Evolutionary conservation across 53 echinoderm and acorn worm genomes (phyloP), one percentile per base, ranked within the genome.

Genomic region (Luidia sarsii): DNA sequence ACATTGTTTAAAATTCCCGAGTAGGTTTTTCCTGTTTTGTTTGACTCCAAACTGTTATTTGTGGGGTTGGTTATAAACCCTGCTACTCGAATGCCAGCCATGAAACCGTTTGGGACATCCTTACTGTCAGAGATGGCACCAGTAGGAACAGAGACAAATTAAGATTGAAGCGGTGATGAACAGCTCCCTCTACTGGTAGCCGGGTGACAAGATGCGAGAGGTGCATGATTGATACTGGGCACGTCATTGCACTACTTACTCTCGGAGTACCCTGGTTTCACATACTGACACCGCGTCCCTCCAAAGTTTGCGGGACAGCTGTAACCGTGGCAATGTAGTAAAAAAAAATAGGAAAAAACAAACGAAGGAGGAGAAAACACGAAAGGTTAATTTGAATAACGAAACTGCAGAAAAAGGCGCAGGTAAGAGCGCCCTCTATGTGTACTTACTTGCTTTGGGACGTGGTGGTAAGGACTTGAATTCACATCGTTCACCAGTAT

Each of bases 171-270:
- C 77, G 60, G 45, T 59, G 61, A 45, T 59, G 32, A 77, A 60
- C 77, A 77, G 77, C 77, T 59, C 61, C 77, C 77, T 60, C 59
- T 77, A 77, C 18, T 77, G 73, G 73, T 73, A 84, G 73, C 72
- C 50, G 57, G 64, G 73, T 73, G 73, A 73, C 84, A 84, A 84
- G 84, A 84, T 84, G 84, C 84, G 36, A 64, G 35, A 34, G 60
- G 64, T 82, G 69, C 55, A 30, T 84, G 72, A 39, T 71, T 84
- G 71, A 64, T 67, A 84, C 64, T 72, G 84, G 84, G 84, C 84
- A 84, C 84, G 84, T 73, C 84, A 84, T 73, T 73, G 84, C 77
- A 77, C 71, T 84, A 84, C 84, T 84, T 84, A 84, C 84, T 84
- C 38, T 29, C 33, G 29, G 64, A 52, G 37, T 84, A 73, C 50